Evolutionary conservation across 2,113 vertebrate species (phyloP), one percentile per base, ranked within the genome.

Genomic region (Fulmarus glacialis): DNA sequence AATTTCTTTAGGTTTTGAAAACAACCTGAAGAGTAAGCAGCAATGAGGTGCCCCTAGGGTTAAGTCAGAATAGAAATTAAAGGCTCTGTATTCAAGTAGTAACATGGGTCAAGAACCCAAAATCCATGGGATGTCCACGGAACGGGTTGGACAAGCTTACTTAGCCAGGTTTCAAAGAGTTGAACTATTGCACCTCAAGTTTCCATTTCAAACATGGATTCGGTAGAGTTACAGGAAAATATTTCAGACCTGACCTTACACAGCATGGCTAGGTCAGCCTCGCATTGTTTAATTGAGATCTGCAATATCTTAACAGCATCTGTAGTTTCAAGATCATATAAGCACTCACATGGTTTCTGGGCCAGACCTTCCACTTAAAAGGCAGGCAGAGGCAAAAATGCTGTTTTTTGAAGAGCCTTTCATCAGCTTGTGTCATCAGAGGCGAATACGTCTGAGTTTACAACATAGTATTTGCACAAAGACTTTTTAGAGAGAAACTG

Each of bases 321-420:
- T 68, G 50, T 45, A 79, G 74, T 68, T 88, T 80, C 70, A 91
- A 89, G 84, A 97, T 84, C 84, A 74, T 56, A 68, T 67, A 90
- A 75, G 70, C 66, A 77, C 24, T 95, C 78, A 67, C 45, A 62
- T 7, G n/a, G 87, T 91, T 95, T 97, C 93, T 95, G 92, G 87
- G 91, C 94, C 96, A 95, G 87, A 89, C 30, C 38, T 82, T 90
- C 29, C 87, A 82, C 84, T 97, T 95, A 82, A 80, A 93, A 97
- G 79, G 66, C 66, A 93, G 36, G 45, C 66, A 93, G 66, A 94
- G 23, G 66, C 42, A 90, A 85, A 96, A 93, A 68, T 1, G 9
- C 62, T 73, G 66, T 29, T 62, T 82, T 81, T 80, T 77, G 74
- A 93, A 78, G 42, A 93, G 84, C 62, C 82, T 97, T 94, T 92